Base-by-base conservation (phyloP, 2,797 vertebrate species). In the Lepilemur septentrionalis region DNA sequence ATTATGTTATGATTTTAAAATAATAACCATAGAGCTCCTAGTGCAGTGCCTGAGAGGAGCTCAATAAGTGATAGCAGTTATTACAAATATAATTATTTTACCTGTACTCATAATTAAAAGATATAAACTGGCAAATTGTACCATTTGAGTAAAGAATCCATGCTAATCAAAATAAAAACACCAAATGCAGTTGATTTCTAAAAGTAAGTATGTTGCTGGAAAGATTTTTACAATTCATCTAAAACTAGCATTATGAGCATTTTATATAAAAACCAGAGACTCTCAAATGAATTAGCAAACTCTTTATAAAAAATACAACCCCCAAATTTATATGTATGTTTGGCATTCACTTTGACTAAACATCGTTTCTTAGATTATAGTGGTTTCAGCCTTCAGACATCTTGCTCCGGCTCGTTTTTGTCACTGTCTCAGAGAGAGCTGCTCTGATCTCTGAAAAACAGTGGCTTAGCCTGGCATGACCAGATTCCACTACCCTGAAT, bases 1-100 rank as follows among this genome's bases (percentile, higher is more conserved):
- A 20, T 80, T 65, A n/a, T 41, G 84, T 72, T 85, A 12, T 81
- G 46, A 84, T 73, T 96, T 95, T 41, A 84, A 65, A 94, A 82
- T 73, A 72, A 76, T 72, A 76, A 85, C 30, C 13, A 32, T 65
- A 41, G 65, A 92, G 38, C 32, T 55, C 5, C 43, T 52, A 65
- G 8, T 13, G 59, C 43, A 86, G 28, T 30, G 35, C 20, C 32
- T 65, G 32, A 61, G 41, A 48, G 69, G 85, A 67, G 22, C 78
- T 94, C 10, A 57, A 41, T 30, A 65, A 80, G 7, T 41, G 22
- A 69, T 41, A 75, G 14, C 15, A 52, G 2, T 25, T 70, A 14
- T 73, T 75, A n/a, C 43, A 52, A 72, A 67, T 41, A 41, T 79
- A 84, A 81, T 88, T 81, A 75, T 80, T 90, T 88, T 67, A 63